Conservation (phyloP, 2,888 invertebrate genomes). For the Drosophila rellima region DNA sequence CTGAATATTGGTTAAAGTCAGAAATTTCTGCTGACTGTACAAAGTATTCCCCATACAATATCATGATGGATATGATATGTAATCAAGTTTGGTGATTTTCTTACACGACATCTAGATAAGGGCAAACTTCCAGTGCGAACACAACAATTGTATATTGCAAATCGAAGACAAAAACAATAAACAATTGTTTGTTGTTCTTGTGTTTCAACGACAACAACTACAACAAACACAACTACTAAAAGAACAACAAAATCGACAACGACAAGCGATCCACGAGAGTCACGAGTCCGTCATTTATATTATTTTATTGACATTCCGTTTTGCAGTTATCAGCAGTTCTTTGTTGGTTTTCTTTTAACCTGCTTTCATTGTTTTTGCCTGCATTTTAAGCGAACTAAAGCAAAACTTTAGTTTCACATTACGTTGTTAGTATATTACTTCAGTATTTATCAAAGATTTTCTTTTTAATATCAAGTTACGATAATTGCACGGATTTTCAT, state of each 20-base stretch:
- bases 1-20: slow-evolving; percentile 9
- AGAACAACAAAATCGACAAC: slow-evolving; percentile 21
- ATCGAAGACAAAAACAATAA: slow-evolving; percentile 35
- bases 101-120: slow-evolving; percentile 57
- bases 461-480: background rate
- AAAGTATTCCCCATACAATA: slow-evolving; percentile 12
- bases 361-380: slow-evolving; percentile 14
- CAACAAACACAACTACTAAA: slow-evolving; percentile 23
- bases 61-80: slow-evolving; percentile 19
- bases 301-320: slow-evolving; percentile 74
- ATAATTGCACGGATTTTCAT: background rate
- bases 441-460: background rate
- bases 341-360: slow-evolving; percentile 17
- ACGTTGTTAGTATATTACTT: background rate
- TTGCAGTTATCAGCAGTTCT: slow-evolving; percentile 66
- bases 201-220: slow-evolving; percentile 33
- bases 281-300: slow-evolving; percentile 81
- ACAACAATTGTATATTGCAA: slow-evolving; percentile 50
- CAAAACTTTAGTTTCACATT: background rate
- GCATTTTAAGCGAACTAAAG: slow-evolving; percentile 3
- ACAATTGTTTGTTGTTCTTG: slow-evolving; percentile 23
- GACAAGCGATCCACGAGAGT: slow-evolving; percentile 49
- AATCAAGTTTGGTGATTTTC: slow-evolving; percentile 40
- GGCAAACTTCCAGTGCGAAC: slow-evolving; percentile 32
- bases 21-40: slow-evolving; percentile 8